Conservation (phyloP, 1,140 invertebrate species). For the Sogatella furcifera region DNA sequence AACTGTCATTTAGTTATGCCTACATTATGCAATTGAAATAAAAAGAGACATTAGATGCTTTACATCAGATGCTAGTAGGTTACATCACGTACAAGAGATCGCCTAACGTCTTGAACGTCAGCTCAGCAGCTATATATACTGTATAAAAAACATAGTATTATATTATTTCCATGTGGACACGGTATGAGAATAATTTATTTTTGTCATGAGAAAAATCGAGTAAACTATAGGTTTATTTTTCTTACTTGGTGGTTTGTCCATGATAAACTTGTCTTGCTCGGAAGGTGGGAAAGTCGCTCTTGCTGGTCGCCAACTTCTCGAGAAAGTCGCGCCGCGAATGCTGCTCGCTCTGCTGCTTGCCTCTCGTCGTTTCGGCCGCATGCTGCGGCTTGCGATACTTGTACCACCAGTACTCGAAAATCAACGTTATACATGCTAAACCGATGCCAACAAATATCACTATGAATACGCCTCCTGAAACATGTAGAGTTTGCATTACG, state of each 20-base stretch:
- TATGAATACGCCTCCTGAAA: constrained; percentile 82
- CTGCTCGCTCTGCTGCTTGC: neutral
- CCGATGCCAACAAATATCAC: constrained; percentile 91
- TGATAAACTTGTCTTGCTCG: neutral
- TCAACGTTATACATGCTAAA: constrained; percentile 81
- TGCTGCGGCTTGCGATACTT: constrained; percentile 42
- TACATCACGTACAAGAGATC: no score
- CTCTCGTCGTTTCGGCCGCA: neutral
- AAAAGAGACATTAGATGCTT: no score
- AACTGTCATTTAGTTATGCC: no score
- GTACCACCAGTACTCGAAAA: constrained; percentile 93
- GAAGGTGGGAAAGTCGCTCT: neutral
- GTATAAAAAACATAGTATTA: no score
- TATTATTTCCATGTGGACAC: no score
- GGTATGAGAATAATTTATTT: no score
- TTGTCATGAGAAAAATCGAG: no score
- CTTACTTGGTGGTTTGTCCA: neutral
- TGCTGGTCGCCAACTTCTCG: neutral
- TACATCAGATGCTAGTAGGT: no score
- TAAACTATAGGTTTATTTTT: no score
- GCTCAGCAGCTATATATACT: no score
- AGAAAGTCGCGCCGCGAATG: neutral
- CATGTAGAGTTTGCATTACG: neutral
- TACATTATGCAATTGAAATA: no score
- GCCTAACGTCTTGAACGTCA: no score